Evolutionary conservation across 2,797 vertebrate genomes (phyloP).

Genomic region (Falco concolor): DNA sequence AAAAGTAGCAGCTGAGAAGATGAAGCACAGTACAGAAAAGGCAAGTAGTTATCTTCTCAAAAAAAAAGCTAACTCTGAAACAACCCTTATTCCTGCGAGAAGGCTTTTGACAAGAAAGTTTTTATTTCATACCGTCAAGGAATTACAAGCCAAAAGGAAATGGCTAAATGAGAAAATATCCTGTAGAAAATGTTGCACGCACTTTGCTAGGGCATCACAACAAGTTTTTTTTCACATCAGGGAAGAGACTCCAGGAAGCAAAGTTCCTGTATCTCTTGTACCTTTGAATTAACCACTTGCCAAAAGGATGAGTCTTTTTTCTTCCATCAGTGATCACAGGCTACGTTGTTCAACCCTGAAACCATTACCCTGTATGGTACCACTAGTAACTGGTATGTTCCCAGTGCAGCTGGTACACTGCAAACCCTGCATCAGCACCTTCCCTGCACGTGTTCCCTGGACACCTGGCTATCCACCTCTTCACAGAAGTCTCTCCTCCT

Average conservation of each 20-base stretch:
- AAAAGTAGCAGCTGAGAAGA: background rate
- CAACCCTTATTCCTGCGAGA: background rate
- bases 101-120: background rate
- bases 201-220: background rate
- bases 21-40: background rate
- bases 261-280: background rate
- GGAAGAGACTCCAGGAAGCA: background rate
- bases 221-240: background rate
- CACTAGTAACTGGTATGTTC: background rate
- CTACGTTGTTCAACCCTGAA: background rate
- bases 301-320: background rate
- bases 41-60: background rate
- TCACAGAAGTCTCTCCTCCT: background rate
- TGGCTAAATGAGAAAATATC: background rate
- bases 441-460: background rate
- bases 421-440: background rate
- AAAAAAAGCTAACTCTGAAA: background rate
- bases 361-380: accelerated
- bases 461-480: background rate
- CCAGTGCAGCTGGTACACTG: background rate
- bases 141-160: background rate
- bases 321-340: background rate
- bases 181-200: background rate
- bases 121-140: background rate
- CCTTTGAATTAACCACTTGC: background rate